phyloP scores from a whole-genome alignment of 1,140 invertebrate species.

The Zaprionus camerounensis region DNA sequence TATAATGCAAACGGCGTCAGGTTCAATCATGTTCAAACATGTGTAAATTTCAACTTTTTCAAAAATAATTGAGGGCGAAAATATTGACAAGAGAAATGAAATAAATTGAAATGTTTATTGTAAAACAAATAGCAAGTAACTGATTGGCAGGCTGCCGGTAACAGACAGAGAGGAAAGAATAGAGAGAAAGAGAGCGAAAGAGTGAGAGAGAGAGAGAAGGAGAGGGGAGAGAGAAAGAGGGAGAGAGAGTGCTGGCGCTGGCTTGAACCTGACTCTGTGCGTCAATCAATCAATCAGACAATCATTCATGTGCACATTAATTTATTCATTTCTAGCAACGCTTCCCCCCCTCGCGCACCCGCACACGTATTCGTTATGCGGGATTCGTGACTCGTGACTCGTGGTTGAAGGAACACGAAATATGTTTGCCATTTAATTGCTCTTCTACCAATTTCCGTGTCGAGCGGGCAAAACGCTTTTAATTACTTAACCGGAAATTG shows the following conservation, averaged over 20 bases:
- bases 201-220: background rate
- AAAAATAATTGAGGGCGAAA: constrained; percentile 22
- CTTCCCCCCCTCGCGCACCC: background rate
- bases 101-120: constrained; percentile 36
- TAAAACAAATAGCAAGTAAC: background rate
- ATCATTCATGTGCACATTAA: constrained; percentile 72
- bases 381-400: constrained; percentile 21
- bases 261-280: constrained; percentile 18
- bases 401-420: constrained; percentile 43
- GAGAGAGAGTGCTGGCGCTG: too few relatives aligned
- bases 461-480: constrained; percentile 68
- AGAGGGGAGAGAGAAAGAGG: background rate
- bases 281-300: constrained; percentile 70
- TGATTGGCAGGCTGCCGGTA: background rate
- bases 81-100: constrained; percentile 22
- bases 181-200: background rate
- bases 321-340: constrained; percentile 72
- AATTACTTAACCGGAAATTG: constrained; percentile 82
- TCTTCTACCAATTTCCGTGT: constrained; percentile 55
- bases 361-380: background rate
- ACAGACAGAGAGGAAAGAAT: background rate
- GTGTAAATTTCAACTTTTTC: background rate
- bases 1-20: constrained; percentile 5
- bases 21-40: constrained; percentile 10
- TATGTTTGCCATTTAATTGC: constrained; percentile 76